Evolutionary conservation across 2,888 invertebrate species (phyloP).

Genomic region (Petrolisthes cinctipes): DNA sequence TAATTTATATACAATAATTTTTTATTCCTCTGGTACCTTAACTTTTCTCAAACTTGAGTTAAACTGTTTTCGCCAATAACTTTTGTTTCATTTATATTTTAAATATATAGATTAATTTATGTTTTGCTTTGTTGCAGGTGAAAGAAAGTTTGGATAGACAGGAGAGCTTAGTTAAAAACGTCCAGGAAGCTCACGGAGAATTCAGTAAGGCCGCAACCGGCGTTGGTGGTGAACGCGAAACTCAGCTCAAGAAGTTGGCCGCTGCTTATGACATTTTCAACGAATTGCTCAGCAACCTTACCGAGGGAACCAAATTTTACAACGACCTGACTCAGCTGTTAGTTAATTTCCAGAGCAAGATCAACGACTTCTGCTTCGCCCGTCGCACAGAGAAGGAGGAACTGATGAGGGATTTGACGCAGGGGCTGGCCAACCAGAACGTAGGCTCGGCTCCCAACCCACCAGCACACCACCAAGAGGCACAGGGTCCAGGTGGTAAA

Average conservation of each 20-base stretch:
- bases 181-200: slow-evolving; percentile 72
- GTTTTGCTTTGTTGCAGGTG: slow-evolving; percentile 70
- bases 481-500: slow-evolving; percentile 31
- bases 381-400: slow-evolving; percentile 99
- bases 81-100: neutral
- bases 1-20: neutral
- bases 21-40: neutral
- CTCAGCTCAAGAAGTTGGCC: slow-evolving; percentile 85
- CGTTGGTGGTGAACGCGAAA: slow-evolving; percentile 79
- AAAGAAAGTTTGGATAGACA: slow-evolving; percentile 82
- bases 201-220: slow-evolving; percentile 70
- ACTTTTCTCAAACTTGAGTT: neutral
- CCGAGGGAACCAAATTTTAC: slow-evolving; percentile 96
- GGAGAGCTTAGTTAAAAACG: slow-evolving; percentile 77
- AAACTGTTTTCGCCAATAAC: neutral
- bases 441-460: slow-evolving; percentile 67
- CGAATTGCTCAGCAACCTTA: slow-evolving; percentile 89
- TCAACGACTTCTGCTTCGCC: slow-evolving; percentile 97
- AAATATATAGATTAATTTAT: neutral
- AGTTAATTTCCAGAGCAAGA: slow-evolving; percentile 95
- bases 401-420: slow-evolving; percentile 82
- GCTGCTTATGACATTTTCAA: slow-evolving; percentile 92
- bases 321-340: slow-evolving; percentile 92
- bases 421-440: slow-evolving; percentile 68
- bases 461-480: slow-evolving; percentile 67